Conservation (phyloP, 2,888 invertebrate genomes). For the Drosophila barbarae region DNA sequence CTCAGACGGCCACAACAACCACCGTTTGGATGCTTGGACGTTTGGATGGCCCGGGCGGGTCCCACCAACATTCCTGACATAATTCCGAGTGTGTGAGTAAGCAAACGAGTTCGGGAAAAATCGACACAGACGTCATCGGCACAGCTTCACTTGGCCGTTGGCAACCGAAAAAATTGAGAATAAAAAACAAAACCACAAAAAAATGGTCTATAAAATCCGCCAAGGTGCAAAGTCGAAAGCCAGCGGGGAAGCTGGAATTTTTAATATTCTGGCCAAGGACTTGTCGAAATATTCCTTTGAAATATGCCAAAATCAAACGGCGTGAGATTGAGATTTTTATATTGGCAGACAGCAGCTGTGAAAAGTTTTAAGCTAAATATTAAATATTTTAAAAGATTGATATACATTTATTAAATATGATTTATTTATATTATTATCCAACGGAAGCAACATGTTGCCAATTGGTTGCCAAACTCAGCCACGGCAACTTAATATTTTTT, state of each 20-base stretch:
- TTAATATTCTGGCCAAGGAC: conserved; percentile 46
- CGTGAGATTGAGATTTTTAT: background rate
- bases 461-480: conserved; percentile 3
- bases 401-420: background rate
- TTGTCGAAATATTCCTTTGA: conserved; percentile 14
- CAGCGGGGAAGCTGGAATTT: conserved; percentile 48
- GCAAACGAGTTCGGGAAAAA: conserved; percentile 71
- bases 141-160: conserved; percentile 41
- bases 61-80: conserved; percentile 72
- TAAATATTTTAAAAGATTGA: background rate
- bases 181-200: conserved; percentile 7
- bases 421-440: conserved; percentile 29
- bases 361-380: no score
- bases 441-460: conserved; percentile 67
- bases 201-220: conserved; percentile 9
- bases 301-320: conserved; percentile 31
- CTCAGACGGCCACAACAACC: conserved; percentile 34
- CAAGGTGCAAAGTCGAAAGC: conserved; percentile 28
- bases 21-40: conserved; percentile 19
- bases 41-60: conserved; percentile 17
- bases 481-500: conserved; percentile 32
- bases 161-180: conserved; percentile 21
- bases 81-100: conserved; percentile 71
- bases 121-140: conserved; percentile 67
- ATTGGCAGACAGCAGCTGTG: background rate